Base-by-base conservation (phyloP, 2,797 vertebrate genomes). In the Poeciliopsis turneri region DNA sequence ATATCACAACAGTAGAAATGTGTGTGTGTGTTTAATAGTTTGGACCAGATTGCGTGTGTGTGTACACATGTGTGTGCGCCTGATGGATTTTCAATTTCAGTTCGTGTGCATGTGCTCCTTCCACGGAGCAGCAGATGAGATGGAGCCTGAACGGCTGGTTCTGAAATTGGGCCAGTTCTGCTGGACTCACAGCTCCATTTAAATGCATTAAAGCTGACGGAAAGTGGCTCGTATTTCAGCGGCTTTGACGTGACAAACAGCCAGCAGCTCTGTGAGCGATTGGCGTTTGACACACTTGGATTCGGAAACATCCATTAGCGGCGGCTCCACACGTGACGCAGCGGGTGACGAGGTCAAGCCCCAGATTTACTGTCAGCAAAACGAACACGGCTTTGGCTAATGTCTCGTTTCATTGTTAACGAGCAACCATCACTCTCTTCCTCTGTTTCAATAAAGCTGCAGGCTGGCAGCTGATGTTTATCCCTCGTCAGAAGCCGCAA, bases 141-240 rank as follows among this genome's bases (percentile, higher is more conserved):
- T 94, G 93, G 87, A 89, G 90, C 83, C 86, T 92, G 93, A 90
- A 92, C 92, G 23, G 87, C 85, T 82, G 84, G 86, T 92, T 93
- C 86, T 94, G 92, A 95, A 94, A 95, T 93, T 94, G 93, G 92
- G 84, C 87, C 36, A 81, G 87, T 89, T 84, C 86, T 86, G 79
- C 86, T 51, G 89, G 93, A 93, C 93, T 94, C 93, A 90, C 91
- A 85, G 91, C 90, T 85, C 91, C 93, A 95, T 95, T 95, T 95
- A 95, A 94, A 95, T 95, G 94, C 94, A 95, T 94, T 94, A 94
- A 94, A 92, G 92, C 88, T 83, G 83, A 47, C 83, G 87, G 88
- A 91, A 89, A 88, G 85, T 92, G 92, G 80, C 86, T 93, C 83
- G 84, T 93, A 92, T 90, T 94, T 95, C 92, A 92, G 91, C 84